Percentiles rank a stretch among this genome's conserved stretches.
Evolutionary conservation across 1,140 invertebrate species (phyloP).

Genomic region (Adoxophyes honmai): DNA sequence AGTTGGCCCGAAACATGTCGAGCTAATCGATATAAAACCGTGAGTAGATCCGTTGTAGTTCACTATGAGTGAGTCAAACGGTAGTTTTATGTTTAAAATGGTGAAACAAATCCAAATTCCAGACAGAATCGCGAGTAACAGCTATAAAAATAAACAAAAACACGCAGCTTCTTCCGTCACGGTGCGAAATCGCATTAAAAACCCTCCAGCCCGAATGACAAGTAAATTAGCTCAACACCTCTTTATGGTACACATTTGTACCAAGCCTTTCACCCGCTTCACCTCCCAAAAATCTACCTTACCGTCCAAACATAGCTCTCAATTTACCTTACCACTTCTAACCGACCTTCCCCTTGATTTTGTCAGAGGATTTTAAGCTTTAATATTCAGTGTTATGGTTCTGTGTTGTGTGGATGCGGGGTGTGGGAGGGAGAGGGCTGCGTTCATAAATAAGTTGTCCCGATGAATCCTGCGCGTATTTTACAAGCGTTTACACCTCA

Average conservation of each 20-base stretch:
- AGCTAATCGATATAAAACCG: too few relatives aligned
- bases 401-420: neutral
- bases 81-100: too few relatives aligned
- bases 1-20: too few relatives aligned
- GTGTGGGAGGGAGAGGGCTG: neutral
- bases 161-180: constrained; percentile 3
- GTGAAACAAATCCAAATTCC: too few relatives aligned
- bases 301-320: too few relatives aligned
- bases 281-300: too few relatives aligned
- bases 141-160: constrained; percentile 7
- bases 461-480: constrained; percentile 12
- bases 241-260: constrained; percentile 9
- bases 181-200: constrained; percentile 13
- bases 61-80: too few relatives aligned
- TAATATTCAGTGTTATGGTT: neutral
- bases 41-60: too few relatives aligned
- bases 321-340: too few relatives aligned
- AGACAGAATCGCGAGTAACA: too few relatives aligned
- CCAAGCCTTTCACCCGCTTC: neutral
- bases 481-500: constrained; percentile 15
- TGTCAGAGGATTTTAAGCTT: neutral
- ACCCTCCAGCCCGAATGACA: constrained; percentile 1
- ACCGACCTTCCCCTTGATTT: too few relatives aligned
- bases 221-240: constrained; percentile 13
- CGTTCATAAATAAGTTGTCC: constrained; percentile 8